Evolutionary conservation across 2,113 vertebrate genomes (phyloP), one percentile per base, ranked within the genome.

Genomic region (Spea bombifrons): DNA sequence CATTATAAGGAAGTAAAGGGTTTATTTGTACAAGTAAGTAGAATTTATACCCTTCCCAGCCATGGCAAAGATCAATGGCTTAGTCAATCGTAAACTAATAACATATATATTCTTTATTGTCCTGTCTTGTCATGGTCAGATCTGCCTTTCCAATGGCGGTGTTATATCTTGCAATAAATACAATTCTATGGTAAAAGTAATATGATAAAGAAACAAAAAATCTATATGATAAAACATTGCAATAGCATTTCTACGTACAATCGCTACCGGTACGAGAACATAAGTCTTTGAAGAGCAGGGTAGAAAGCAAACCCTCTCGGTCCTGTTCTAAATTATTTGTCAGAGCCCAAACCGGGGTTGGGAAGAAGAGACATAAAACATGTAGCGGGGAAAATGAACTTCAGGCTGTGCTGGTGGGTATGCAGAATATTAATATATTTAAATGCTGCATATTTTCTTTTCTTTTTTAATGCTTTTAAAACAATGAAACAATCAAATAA

Each of bases 311-410:
- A 80, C 78, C 71, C 68, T 80, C 68, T 47, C 48, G 73, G 71
- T 74, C 64, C 64, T 73, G 64, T 8, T 74, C 65, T 74, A 74
- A 80, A 80, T 80, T 80, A 80, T 74, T 80, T 80, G 78, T 74
- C 52, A 49, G 52, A 50, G 78, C 71, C 30, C 45, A 45, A 68
- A 63, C 71, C 68, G 13, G 49, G 48, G 3, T 45, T 45, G 64
- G 48, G 55, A 66, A 52, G 10, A 17, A 49, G 17, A 50, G 44
- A 46, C 63, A 67, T 80, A 80, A 80, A 80, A 64, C 44, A 73
- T 61, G 9, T 66, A 48, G 48, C 69, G 5, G 59, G 16, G 71
- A 57, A 73, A 80, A 73, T 80, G 70, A 30, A 30, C 30, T 30
- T 30, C 30, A 30, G 30, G 30, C 30, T 30, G 30, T 30, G 30